Percentiles rank a stretch among this genome's conserved stretches.
phyloP scores from a whole-genome alignment of 2,113 vertebrate species.

The Ochotona curzoniae region DNA sequence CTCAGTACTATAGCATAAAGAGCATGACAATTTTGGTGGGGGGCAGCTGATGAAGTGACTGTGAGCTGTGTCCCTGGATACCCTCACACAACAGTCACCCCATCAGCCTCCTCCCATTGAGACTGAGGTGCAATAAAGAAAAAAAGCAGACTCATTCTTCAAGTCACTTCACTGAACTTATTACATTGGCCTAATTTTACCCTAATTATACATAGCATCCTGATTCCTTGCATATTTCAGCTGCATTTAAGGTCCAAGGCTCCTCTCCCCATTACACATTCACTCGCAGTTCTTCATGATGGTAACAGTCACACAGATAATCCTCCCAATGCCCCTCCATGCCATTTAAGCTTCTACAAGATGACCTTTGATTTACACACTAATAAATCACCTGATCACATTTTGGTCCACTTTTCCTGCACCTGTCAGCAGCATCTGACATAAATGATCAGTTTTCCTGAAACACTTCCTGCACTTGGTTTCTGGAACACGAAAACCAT shows the following conservation, averaged over 20 bases:
- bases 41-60: not conserved
- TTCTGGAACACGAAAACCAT: not conserved
- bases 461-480: not conserved
- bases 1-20: not conserved
- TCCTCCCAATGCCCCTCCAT: not conserved
- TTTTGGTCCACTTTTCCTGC: not conserved
- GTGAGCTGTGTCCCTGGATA: not conserved
- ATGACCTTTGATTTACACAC: not conserved
- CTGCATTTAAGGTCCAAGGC: not conserved
- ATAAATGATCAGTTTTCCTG: not conserved
- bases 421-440: not conserved
- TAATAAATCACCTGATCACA: not conserved
- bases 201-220: not conserved
- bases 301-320: not conserved
- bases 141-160: not conserved
- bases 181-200: not conserved
- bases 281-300: not conserved
- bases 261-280: not conserved
- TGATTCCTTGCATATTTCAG: not conserved
- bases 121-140: not conserved
- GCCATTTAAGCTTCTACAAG: not conserved
- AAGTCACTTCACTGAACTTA: not conserved
- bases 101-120: not conserved
- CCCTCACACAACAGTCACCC: not conserved
- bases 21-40: not conserved